Base-by-base conservation (phyloP, 2,888 invertebrate species). In the Argyra leucocephala region DNA sequence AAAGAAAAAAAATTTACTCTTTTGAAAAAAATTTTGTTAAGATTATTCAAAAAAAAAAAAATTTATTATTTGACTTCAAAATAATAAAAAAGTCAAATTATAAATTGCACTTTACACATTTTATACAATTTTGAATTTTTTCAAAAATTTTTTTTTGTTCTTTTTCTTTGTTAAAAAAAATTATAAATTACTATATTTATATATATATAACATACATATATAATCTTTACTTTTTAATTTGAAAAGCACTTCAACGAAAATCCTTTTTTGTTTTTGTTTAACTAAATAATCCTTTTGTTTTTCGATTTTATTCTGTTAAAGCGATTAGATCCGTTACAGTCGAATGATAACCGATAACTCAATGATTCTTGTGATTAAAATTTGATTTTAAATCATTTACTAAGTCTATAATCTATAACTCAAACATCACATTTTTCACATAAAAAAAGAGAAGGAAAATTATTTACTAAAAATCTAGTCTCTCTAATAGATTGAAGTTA, bases 371-470 rank as follows among this genome's bases (percentile, higher is more conserved):
- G 36, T 67, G 66, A 63, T 66, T 66, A 67, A 63, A 66, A 68
- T 69, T 69, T 67, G 69, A 67, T 70, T 69, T 69, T 70, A 70
- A 70, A 67, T 70, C 69, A 67, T 69, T 67, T 65, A 61, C 59
- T 57, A 64, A 68, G 65, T 67, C 59, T 64, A 65, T n/a, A n/a
- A 67, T 48, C 21, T 64, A 6, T 61, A 57, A 62, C n/a, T 26
- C 22, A 64, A 61, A 63, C 24, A 6, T 60, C 22, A 23, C 10
- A 23, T 18, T 22, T 15, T 6, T 60, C 1, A 60, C 3, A 23
- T 58, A 22, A 9, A 22, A 58, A 23, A 60, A 24, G 24, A 23
- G 60, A 60, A 22, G 59, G 18, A 48, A 48, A 48, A 48, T 48
- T 18, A n/a, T 1, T 31, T 48, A 18, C 48, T 18, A 48, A 18